A percentile compares a stretch with the other conserved stretches of the same genome.
These are phyloP conservation scores for Meleagris gallopavo DNA, from an alignment of 2,113 vertebrate genomes.

Conservation along the genomic window DNA sequence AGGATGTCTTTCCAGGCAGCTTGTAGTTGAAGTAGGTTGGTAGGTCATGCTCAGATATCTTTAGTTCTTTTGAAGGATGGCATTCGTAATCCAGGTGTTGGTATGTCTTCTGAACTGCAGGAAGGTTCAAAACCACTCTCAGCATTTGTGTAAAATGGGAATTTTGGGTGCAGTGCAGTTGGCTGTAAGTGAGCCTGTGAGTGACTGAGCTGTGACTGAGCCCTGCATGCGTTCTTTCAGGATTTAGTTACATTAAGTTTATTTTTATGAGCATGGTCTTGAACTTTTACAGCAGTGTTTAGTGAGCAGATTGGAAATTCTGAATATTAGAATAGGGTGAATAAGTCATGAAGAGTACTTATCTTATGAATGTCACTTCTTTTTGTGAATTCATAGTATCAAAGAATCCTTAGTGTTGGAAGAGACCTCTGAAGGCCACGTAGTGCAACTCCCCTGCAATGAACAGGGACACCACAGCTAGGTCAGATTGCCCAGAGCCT, in stretches of 20 bases:
- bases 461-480: no score
- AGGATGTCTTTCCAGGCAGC: neutral
- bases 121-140: neutral
- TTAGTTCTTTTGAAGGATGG: neutral
- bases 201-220: neutral
- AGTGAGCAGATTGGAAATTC: slow-evolving; percentile 54
- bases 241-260: neutral
- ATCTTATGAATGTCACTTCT: slow-evolving; percentile 56
- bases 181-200: neutral
- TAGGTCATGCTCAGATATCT: neutral
- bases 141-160: neutral
- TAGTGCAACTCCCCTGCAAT: no score
- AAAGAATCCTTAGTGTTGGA: no score
- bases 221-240: neutral
- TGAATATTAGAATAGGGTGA: slow-evolving; percentile 40
- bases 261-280: slow-evolving; percentile 48
- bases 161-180: neutral
- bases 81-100: neutral
- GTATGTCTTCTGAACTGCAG: neutral
- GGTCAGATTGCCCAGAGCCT: no score
- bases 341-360: slow-evolving; percentile 63
- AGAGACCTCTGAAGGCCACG: no score
- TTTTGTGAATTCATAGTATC: neutral
- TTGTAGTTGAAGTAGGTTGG: slow-evolving; percentile 15
- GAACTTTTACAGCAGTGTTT: slow-evolving; percentile 37